Evolutionary conservation across 2,888 invertebrate genomes (phyloP).

Genomic region (Corbicula japonica): DNA sequence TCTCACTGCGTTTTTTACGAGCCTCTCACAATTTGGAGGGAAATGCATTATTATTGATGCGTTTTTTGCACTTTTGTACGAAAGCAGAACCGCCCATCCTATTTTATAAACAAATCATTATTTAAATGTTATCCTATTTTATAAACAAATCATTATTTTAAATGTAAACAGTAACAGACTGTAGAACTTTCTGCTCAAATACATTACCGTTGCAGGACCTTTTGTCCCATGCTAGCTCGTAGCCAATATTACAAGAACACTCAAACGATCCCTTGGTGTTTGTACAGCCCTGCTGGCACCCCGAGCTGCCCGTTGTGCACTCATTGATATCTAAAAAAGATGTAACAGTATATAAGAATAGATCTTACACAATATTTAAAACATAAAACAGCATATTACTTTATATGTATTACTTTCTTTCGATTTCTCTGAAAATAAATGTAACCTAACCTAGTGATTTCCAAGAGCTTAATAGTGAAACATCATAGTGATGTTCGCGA

Average conservation of each 20-base stretch:
- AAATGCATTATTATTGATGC: neutral
- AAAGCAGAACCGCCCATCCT: neutral
- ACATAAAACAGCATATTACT: neutral
- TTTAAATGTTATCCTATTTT: too few relatives aligned
- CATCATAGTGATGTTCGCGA: neutral
- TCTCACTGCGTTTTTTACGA: too few relatives aligned
- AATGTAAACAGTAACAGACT: too few relatives aligned
- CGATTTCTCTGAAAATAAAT: neutral
- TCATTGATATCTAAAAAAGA: neutral
- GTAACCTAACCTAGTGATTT: neutral
- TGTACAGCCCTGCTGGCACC: neutral
- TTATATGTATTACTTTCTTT: neutral
- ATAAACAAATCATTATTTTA: too few relatives aligned
- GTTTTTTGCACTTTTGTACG: neutral
- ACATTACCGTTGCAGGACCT: neutral
- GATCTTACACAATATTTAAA: neutral
- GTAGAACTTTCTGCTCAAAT: neutral
- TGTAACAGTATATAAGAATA: neutral
- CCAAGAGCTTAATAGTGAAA: neutral
- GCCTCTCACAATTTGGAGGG: too few relatives aligned
- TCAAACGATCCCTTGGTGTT: neutral
- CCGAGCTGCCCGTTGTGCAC: neutral
- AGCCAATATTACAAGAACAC: neutral
- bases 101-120: too few relatives aligned
- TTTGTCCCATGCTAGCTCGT: neutral